Base-by-base conservation (phyloP, 2,888 invertebrate genomes). In the Leptopilina drosophilae region DNA sequence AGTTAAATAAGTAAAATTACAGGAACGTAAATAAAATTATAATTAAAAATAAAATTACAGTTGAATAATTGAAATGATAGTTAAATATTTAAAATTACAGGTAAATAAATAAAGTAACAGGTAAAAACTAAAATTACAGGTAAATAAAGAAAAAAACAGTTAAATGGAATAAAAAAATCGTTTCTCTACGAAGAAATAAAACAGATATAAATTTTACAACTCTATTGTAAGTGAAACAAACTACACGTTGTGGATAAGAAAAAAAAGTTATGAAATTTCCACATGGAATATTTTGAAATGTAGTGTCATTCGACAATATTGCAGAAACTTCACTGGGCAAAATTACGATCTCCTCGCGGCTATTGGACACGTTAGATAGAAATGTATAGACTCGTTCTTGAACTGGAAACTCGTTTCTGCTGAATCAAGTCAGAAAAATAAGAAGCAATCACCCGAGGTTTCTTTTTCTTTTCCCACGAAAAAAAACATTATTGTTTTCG, bases 311-410 rank as follows among this genome's bases (percentile, higher is more conserved):
- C 62, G 62, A 62, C 15, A 62, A 62, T 62, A 62, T 62, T 62
- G 77, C 80, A 78, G 78, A 77, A 80, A 80, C 80, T 67, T 77
- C 78, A 64, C 53, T 26, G 75, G 79, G 78, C 83, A 86, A 83
- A 84, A 81, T 84, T 83, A 85, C 82, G 84, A 82, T 82, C 80
- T 80, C 78, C 84, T 83, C 76, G 82, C 83, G 84, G 84, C 83
- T 84, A 85, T 84, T 84, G 80, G 81, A 85, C 49, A 49, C 81
- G 80, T 83, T 79, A 81, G 83, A 84, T 85, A 64, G 83, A 83
- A 83, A 82, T 75, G 79, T 82, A 82, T 69, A 78, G 64, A 69
- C 66, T 77, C 53, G 64, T 69, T 53, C 53, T 53, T 53, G 53
- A 26, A 33, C 53, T 46, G 69, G 26, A 69, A 49, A 49, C 26